Evolutionary conservation across 1,140 invertebrate species (phyloP), one percentile per base, ranked within the genome.

Genomic region (Palaemon carinicauda): DNA sequence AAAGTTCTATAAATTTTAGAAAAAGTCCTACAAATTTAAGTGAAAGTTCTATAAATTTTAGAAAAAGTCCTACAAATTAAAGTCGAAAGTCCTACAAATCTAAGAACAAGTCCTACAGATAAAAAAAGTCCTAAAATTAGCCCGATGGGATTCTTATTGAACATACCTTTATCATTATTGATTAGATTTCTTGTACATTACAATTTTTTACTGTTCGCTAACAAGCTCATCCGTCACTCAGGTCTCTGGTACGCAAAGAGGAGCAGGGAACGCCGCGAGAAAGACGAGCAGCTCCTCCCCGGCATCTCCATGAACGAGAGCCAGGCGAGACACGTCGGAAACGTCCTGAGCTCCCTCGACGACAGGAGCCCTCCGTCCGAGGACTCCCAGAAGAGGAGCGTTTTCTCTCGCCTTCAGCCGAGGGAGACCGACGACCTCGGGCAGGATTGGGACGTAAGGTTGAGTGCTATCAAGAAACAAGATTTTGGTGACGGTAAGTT

Each of bases 301-400:
- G 71, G 31, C 17, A 80, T 88, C 29, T 85, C 88, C 29, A 88
- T 88, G 88, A 82, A 88, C 81, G 82, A 79, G 4, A 82, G 33
- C 17, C 88, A 88, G 51, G 82, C 82, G 1, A 41, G 78, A 31
- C 56, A 69, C 69, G 77, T 88, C 19, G 83, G 84, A 19, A 77
- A 80, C 21, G 73, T 86, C 10, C 56, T 88, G 24, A 54, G 82
- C 65, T 85, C 88, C n/a, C 69, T 88, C 10, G 88, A 84, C n/a
- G 84, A 52, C 52, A 74, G 12, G n/a, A 29, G 52, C n/a, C 50
- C 19, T 0, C 15, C 75, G 17, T 1, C 9, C 21, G 41, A 1
- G 17, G 79, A n/a, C 27, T 29, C 21, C 3, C n/a, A 12, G 5
- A 56, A 52, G 12, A 17, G 17, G 1, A 52, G 77, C 15, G 53